phyloP scores from a whole-genome alignment of 2,797 vertebrate species.

The Chelmon rostratus region DNA sequence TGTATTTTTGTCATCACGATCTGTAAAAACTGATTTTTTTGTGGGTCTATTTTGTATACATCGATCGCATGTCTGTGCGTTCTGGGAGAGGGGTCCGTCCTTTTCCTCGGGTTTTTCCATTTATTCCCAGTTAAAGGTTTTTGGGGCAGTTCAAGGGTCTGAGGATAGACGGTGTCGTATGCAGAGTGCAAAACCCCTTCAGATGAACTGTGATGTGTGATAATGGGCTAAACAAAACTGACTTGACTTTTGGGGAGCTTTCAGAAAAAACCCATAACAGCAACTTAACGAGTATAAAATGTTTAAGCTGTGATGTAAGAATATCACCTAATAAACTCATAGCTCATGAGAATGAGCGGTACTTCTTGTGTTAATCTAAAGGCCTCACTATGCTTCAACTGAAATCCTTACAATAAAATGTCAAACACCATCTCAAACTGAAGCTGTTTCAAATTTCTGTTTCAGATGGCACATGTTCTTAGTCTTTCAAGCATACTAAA shows the following conservation, averaged over 20 bases:
- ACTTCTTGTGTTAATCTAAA: background rate
- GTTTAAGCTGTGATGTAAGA: background rate
- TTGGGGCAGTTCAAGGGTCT: too few relatives aligned
- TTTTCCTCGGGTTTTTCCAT: too few relatives aligned
- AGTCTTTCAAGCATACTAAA: slow-evolving; percentile 2
- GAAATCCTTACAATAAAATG: background rate
- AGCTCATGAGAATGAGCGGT: background rate
- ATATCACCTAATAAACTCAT: slow-evolving; percentile 1
- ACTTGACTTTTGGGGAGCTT: background rate
- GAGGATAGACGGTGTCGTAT: too few relatives aligned
- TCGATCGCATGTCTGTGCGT: background rate
- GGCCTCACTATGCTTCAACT: background rate
- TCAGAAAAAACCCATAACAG: too few relatives aligned
- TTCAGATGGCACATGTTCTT: too few relatives aligned
- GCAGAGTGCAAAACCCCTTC: too few relatives aligned
- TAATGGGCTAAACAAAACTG: too few relatives aligned
- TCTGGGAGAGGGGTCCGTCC: background rate
- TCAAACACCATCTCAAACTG: background rate
- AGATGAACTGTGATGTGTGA: too few relatives aligned
- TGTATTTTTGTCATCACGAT: background rate
- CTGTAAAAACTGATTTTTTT: background rate
- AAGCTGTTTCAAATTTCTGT: too few relatives aligned
- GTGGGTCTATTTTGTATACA: background rate
- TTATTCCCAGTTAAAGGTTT: too few relatives aligned
- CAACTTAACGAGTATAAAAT: background rate